Evolutionary conservation across 2,113 vertebrate genomes (phyloP).

Genomic region (Sorex araneus): DNA sequence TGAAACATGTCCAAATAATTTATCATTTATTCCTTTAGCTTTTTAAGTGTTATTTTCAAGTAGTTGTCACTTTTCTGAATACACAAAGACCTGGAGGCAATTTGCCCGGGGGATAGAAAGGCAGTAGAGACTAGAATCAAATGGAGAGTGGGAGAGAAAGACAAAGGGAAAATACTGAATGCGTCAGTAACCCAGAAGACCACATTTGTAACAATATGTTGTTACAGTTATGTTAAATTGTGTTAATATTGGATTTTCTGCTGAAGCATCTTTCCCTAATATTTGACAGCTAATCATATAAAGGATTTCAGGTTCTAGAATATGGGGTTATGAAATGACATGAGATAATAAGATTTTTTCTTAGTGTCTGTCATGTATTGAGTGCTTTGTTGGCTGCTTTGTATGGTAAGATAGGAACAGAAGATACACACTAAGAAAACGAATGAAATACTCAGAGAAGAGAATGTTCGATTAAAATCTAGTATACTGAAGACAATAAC

Average conservation of each 20-base stretch:
- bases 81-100: slow-evolving; percentile 30
- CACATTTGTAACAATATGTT: background rate
- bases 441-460: slow-evolving; percentile 1
- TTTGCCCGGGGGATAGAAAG: background rate
- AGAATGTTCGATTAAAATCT: slow-evolving; percentile 10
- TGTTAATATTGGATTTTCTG: slow-evolving; percentile 4
- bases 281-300: background rate
- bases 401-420: background rate
- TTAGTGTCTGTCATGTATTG: background rate
- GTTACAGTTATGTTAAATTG: too few relatives aligned
- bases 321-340: background rate
- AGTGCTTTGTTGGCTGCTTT: background rate
- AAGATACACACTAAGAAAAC: background rate
- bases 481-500: background rate
- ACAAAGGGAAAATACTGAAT: background rate
- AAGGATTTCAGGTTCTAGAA: background rate
- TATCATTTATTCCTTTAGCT: slow-evolving; percentile 29
- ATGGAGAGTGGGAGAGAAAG: background rate
- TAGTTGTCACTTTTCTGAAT: background rate
- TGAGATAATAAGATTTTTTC: background rate
- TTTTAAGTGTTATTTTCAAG: slow-evolving; percentile 45
- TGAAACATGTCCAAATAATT: background rate
- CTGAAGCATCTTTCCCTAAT: background rate
- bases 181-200: background rate
- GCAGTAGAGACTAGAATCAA: background rate